Conservation (phyloP, 2,113 vertebrate genomes). For the Hippocampus guttulatus region DNA sequence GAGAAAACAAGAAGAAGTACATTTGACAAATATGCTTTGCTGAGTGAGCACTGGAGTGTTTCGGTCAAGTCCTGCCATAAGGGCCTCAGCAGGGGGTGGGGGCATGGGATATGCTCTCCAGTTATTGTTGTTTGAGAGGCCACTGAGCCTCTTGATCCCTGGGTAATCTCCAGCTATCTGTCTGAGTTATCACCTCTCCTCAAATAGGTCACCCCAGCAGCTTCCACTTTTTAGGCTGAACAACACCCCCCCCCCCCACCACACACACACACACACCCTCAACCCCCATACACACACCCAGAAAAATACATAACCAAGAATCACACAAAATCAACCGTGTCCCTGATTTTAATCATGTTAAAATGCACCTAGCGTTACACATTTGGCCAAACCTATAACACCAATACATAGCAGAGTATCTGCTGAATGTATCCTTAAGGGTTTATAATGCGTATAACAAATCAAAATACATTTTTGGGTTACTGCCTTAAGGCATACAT, state of each 20-base stretch:
- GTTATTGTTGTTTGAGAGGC: slow-evolving; percentile 64
- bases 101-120: slow-evolving; percentile 44
- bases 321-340: not conserved
- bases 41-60: slow-evolving; percentile 23
- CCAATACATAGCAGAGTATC: not conserved
- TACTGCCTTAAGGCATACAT: too few species aligned
- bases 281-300: not conserved
- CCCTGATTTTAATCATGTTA: slow-evolving; percentile 1
- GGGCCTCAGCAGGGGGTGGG: slow-evolving; percentile 41
- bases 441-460: too few species aligned
- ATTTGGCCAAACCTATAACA: not conserved
- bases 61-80: slow-evolving; percentile 43
- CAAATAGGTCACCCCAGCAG: slow-evolving; percentile 64
- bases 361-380: not conserved
- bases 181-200: slow-evolving; percentile 66
- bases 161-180: slow-evolving; percentile 67
- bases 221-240: slow-evolving; percentile 49
- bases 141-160: slow-evolving; percentile 67
- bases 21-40: slow-evolving; percentile 30
- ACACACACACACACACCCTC: slow-evolving; percentile 13
- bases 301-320: not conserved
- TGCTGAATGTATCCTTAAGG: too few species aligned
- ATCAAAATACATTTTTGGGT: too few species aligned
- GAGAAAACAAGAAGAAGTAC: slow-evolving; percentile 17
- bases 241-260: slow-evolving; percentile 6